Evolutionary conservation across 2,113 vertebrate genomes (phyloP), one percentile per base, ranked within the genome.

Genomic region (Anser brachyrhynchus): DNA sequence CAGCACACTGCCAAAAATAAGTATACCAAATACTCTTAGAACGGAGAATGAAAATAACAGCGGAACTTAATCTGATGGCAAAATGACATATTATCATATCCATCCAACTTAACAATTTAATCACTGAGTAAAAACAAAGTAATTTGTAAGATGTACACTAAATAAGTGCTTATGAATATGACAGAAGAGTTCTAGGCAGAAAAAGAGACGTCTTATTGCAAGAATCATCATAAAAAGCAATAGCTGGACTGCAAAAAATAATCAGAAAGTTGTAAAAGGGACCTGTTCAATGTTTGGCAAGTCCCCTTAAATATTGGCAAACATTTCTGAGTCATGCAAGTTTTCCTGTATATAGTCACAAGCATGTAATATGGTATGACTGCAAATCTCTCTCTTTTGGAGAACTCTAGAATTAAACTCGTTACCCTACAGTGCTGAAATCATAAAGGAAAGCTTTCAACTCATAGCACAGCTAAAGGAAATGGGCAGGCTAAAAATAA

Each of bases 1-100:
- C 43, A 57, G 61, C 43, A 23, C 59, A 66, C 31, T 95, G 87
- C 77, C 71, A 91, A 91, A 95, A 88, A 91, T 90, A 92, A 84
- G 15, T 62, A 66, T 58, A 58, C 21, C 39, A 59, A 65, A 13
- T 55, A 80, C 66, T 85, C 51, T 62, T 46, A 74, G 64, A 66
- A 65, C 13, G 39, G 37, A 64, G n/a, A 66, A 71, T 55, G 61
- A 71, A 94, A 91, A 90, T 71, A 83, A 90, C 91, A 77, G 46
- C n/a, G 76, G 64, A 70, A 64, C 55, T 93, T 88, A 44, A 80
- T 74, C 54, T 83, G 55, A 71, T 80, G 19, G 41, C 31, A 88
- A 89, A 85, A 80, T 9, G 39, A 89, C 31, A 54, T 82, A 69
- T 54, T 73, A 73, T n/a, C 62, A 71, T 77, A 83, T 64, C 10